These are phyloP conservation scores for Dunckerocampus dactyliophorus DNA, from an alignment of 2,113 vertebrate genomes.

Conservation along the genomic window DNA sequence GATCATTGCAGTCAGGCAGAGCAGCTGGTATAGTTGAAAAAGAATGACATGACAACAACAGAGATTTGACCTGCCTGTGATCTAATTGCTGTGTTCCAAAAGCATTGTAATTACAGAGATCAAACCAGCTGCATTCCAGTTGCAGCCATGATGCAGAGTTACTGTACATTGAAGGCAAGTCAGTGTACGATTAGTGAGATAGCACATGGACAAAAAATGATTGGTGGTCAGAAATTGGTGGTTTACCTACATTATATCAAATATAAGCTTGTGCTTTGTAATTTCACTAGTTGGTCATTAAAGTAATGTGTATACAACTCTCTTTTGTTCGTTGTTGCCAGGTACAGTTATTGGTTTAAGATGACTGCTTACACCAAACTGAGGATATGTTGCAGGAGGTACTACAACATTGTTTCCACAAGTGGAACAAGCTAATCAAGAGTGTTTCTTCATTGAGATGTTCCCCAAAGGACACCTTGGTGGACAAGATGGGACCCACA, in stretches of 20 bases:
- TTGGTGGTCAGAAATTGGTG: too few relatives aligned
- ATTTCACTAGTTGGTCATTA: conserved; percentile 7
- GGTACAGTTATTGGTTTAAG: conserved; percentile 12
- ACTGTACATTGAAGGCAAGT: neutral
- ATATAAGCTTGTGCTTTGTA: neutral
- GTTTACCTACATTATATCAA: neutral
- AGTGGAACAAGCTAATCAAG: conserved; percentile 29
- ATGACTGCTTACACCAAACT: conserved; percentile 20
- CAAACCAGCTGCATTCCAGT: conserved; percentile 50
- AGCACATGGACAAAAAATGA: too few relatives aligned
- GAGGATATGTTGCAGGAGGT: conserved; percentile 22
- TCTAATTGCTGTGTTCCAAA: conserved; percentile 61
- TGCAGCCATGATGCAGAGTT: conserved; percentile 13
- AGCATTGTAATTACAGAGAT: conserved; percentile 55
- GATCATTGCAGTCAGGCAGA: conserved; percentile 8
- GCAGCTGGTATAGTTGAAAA: conserved; percentile 48
- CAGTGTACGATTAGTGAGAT: too few relatives aligned
- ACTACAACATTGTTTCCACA: conserved; percentile 20
- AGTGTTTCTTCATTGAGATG: conserved; percentile 61
- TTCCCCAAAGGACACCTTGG: conserved; percentile 74
- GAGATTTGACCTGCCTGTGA: conserved; percentile 40
- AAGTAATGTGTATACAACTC: conserved; percentile 1
- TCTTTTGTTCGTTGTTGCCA: conserved; percentile 4
- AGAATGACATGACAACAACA: conserved; percentile 36
- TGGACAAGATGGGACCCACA: conserved; percentile 70